These are phyloP conservation scores for Falco concolor DNA, from an alignment of 2,797 vertebrate genomes.

Conservation along the genomic window DNA sequence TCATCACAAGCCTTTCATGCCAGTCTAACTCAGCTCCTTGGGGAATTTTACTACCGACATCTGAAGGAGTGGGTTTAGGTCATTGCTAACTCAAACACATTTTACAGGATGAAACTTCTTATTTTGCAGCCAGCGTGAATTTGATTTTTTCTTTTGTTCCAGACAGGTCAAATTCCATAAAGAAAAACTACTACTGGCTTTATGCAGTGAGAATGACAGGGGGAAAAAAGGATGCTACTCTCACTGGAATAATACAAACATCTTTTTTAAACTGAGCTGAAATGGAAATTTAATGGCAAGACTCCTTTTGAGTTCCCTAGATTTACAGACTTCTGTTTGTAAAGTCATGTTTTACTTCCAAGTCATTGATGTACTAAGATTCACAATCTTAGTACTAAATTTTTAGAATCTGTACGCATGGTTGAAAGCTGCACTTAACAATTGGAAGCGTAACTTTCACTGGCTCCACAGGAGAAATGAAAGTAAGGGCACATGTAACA, in stretches of 20 bases:
- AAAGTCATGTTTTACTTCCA: neutral
- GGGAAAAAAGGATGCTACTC: neutral
- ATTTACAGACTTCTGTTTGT: neutral
- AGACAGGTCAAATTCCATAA: neutral
- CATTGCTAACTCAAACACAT: neutral
- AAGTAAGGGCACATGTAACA: neutral
- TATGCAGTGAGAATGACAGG: neutral
- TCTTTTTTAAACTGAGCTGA: neutral
- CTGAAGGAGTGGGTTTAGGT: neutral
- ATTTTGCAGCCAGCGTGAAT: neutral
- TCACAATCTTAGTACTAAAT: neutral
- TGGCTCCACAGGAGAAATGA: neutral
- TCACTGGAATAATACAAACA: neutral
- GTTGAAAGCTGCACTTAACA: neutral
- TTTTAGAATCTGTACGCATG: neutral
- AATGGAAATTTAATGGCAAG: neutral
- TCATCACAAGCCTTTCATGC: neutral
- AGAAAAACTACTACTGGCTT: neutral
- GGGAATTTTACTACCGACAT: neutral
- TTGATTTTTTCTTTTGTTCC: neutral
- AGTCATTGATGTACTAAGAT: neutral
- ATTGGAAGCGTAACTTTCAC: neutral
- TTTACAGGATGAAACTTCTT: neutral
- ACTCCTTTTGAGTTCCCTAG: neutral
- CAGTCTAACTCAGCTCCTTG: neutral